Percentiles rank a stretch among this genome's conserved stretches.
Conservation (phyloP, 2,888 invertebrate species). For the Meandrusa payeni region DNA sequence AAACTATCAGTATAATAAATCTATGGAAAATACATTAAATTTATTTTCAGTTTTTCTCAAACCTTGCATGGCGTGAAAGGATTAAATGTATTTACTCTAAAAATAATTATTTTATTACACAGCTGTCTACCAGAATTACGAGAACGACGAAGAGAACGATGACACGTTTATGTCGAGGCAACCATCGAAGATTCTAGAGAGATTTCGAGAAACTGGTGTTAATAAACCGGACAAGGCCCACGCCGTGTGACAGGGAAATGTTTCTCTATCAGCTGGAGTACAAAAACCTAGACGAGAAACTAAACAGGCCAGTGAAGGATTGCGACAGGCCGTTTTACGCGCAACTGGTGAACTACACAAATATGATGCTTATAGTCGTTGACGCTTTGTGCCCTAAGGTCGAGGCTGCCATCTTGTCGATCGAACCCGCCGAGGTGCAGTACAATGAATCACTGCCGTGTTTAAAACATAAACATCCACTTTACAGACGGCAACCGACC, state of each 20-base stretch:
- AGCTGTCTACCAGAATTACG: slow-evolving; percentile 66
- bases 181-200: slow-evolving; percentile 69
- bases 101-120: slow-evolving; percentile 31
- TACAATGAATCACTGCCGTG: slow-evolving; percentile 84
- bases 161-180: slow-evolving; percentile 63
- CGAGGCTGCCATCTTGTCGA: slow-evolving; percentile 62
- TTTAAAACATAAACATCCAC: slow-evolving; percentile 76
- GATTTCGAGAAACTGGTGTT: slow-evolving; percentile 83
- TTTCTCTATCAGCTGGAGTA: slow-evolving; percentile 77
- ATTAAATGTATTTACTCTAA: too few species aligned
- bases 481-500: slow-evolving; percentile 84
- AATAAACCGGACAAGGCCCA: slow-evolving; percentile 89
- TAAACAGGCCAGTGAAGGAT: slow-evolving; percentile 63
- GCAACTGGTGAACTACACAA: slow-evolving; percentile 87
- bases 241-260: slow-evolving; percentile 91
- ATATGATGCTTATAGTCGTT: slow-evolving; percentile 89
- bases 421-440: slow-evolving; percentile 70
- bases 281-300: slow-evolving; percentile 70
- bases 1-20: too few species aligned
- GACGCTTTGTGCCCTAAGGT: slow-evolving; percentile 82
- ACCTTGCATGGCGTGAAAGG: slow-evolving; percentile 18
- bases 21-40: too few species aligned
- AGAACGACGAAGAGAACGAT: slow-evolving; percentile 73
- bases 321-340: slow-evolving; percentile 85
- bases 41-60: background rate